phyloP scores from a whole-genome alignment of 2,797 vertebrate genomes.

The Buphagus erythrorhynchus region DNA sequence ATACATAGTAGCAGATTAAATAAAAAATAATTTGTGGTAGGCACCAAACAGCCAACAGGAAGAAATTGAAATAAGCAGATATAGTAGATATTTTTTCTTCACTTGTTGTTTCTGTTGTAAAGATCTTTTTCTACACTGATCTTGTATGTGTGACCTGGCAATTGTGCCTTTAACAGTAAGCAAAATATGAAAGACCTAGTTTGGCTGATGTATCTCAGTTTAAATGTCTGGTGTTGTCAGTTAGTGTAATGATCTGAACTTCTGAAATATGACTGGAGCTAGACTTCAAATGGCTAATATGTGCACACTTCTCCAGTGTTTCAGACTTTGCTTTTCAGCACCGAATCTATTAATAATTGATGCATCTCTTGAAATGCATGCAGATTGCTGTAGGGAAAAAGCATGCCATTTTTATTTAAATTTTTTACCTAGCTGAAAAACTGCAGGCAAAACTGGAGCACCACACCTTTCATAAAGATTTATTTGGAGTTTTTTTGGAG shows the following conservation, averaged over 20 bases:
- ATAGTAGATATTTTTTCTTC: neutral
- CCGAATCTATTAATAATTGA: neutral
- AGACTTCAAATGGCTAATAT: neutral
- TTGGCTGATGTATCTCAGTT: neutral
- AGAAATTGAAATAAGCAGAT: neutral
- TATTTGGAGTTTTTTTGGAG: neutral
- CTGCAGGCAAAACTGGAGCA: neutral
- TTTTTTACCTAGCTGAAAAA: neutral
- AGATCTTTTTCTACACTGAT: neutral
- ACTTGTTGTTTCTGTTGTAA: neutral
- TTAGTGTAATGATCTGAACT: neutral
- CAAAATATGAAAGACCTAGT: neutral
- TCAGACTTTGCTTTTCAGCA: neutral
- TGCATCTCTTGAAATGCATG: neutral
- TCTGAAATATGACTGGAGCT: neutral
- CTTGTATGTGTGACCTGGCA: rapidly evolving
- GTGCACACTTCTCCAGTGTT: neutral
- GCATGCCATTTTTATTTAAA: neutral
- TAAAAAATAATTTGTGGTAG: neutral
- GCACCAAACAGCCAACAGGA: neutral
- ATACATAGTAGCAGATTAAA: neutral
- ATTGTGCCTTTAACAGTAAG: neutral
- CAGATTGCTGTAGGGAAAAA: neutral
- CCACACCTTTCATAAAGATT: neutral
- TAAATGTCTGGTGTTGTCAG: neutral